Evolutionary conservation across 2,888 invertebrate genomes (phyloP).

Genomic region (Cyaniris semiargus): DNA sequence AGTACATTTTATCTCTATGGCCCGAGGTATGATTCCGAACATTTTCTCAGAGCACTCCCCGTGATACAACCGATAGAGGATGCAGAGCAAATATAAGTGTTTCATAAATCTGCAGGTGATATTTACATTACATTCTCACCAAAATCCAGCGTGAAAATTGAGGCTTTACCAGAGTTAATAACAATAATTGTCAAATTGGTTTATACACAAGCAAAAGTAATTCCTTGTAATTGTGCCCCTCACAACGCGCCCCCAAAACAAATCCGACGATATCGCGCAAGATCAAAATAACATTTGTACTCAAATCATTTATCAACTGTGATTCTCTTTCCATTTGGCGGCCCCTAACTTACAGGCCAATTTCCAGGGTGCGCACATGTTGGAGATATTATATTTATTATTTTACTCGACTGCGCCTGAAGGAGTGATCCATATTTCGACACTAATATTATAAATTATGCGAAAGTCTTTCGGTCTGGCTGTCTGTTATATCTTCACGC

Average conservation of each 20-base stretch:
- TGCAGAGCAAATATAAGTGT: too few species aligned
- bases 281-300: constrained; percentile 78
- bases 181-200: constrained; percentile 12
- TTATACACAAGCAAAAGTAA: neutral
- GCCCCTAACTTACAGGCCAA: constrained; percentile 52
- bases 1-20: too few species aligned
- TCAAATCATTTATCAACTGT: constrained; percentile 75
- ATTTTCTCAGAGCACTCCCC: too few species aligned
- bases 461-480: too few species aligned
- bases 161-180: neutral
- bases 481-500: too few species aligned
- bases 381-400: neutral
- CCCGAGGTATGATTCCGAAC: too few species aligned
- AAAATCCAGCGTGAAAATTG: neutral
- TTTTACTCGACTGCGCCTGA: too few species aligned
- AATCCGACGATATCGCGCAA: constrained; percentile 68
- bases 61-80: too few species aligned
- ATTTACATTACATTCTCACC: too few species aligned
- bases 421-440: too few species aligned
- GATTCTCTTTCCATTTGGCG: constrained; percentile 74
- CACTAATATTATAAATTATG: too few species aligned
- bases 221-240: constrained; percentile 15
- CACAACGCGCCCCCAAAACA: constrained; percentile 60
- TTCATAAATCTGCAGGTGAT: too few species aligned
- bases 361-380: constrained; percentile 39